phyloP scores from a whole-genome alignment of 2,888 invertebrate genomes.

The Encarsia formosa region DNA sequence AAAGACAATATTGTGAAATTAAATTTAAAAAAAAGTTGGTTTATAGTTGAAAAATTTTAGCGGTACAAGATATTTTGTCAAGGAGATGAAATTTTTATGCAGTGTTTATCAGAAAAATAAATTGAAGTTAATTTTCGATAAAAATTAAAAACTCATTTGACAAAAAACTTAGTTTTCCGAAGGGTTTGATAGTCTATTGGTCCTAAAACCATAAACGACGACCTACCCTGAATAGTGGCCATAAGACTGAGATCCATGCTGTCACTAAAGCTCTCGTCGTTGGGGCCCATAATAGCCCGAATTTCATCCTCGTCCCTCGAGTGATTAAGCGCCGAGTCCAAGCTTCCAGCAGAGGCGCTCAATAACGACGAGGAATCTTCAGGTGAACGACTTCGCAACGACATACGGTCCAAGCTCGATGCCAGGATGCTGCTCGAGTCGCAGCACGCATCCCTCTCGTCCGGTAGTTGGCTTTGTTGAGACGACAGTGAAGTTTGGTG shows the following conservation, averaged over 20 bases:
- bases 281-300: conserved; percentile 59
- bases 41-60: too few relatives aligned
- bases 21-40: too few relatives aligned
- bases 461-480: conserved; percentile 37
- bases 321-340: conserved; percentile 83
- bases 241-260: conserved; percentile 50
- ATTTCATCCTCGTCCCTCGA: conserved; percentile 79
- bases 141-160: too few relatives aligned
- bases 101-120: too few relatives aligned
- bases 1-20: too few relatives aligned
- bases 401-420: conserved; percentile 66
- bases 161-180: too few relatives aligned
- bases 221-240: conserved; percentile 52
- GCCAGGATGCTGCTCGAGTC: conserved; percentile 56
- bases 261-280: conserved; percentile 48
- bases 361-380: conserved; percentile 67
- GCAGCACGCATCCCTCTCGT: conserved; percentile 41
- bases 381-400: conserved; percentile 71
- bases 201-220: not conserved
- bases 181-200: too few relatives aligned
- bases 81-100: too few relatives aligned
- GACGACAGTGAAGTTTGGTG: conserved; percentile 49
- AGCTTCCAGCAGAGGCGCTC: conserved; percentile 71
- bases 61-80: too few relatives aligned
- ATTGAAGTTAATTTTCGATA: too few relatives aligned